Evolutionary conservation across 2,797 vertebrate genomes (phyloP).

Genomic region (Sebastes matsubarae): DNA sequence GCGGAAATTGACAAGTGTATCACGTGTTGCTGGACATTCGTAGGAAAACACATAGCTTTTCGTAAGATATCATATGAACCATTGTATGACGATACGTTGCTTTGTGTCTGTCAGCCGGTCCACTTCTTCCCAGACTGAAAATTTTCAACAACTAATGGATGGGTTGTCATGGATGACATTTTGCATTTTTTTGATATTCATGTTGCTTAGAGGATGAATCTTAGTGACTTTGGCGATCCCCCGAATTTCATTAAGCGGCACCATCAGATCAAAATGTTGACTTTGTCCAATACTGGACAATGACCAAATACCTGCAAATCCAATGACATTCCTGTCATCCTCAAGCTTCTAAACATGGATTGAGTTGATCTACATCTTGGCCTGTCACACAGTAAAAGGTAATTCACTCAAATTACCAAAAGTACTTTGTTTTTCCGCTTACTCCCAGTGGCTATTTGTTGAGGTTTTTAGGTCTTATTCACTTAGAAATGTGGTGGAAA

Average conservation of each 20-base stretch:
- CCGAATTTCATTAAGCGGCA: not conserved
- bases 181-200: too few species aligned
- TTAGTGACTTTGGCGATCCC: too few species aligned
- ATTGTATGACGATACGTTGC: too few species aligned
- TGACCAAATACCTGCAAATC: not conserved
- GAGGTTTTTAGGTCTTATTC: not conserved
- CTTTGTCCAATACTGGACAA: not conserved
- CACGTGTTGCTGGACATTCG: too few species aligned
- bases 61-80: too few species aligned
- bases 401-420: not conserved
- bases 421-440: not conserved
- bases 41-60: too few species aligned
- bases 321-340: not conserved
- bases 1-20: too few species aligned
- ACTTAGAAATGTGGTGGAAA: not conserved
- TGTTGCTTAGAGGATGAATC: too few species aligned
- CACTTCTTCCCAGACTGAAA: too few species aligned
- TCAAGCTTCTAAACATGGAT: not conserved
- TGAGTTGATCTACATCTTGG: not conserved
- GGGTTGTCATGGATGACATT: too few species aligned
- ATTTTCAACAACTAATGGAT: too few species aligned
- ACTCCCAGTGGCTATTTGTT: not conserved
- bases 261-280: not conserved
- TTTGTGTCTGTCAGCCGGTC: too few species aligned
- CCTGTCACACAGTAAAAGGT: not conserved